phyloP scores from a whole-genome alignment of 2,113 vertebrate species.

The Smithornis capensis region DNA sequence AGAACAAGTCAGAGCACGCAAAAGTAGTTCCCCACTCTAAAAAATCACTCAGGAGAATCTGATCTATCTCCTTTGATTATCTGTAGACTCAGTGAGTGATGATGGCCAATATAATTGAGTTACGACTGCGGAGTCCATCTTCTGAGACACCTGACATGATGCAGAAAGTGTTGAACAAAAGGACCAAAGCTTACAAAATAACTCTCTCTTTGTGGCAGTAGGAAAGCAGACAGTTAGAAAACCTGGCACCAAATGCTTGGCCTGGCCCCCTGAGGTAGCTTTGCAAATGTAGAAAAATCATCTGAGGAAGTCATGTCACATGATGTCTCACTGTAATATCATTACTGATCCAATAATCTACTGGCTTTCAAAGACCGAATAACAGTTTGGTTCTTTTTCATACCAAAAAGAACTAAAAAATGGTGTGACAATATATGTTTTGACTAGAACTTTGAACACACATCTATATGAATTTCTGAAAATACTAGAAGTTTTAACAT shows the following conservation, averaged over 20 bases:
- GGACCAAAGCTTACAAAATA: neutral
- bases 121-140: accelerated
- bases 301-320: neutral
- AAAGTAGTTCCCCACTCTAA: neutral
- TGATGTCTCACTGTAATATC: neutral
- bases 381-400: neutral
- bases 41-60: neutral
- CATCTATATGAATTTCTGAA: neutral
- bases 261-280: neutral
- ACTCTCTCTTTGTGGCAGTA: neutral
- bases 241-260: neutral
- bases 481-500: neutral
- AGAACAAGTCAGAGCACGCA: neutral
- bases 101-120: neutral
- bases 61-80: neutral
- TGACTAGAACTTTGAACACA: neutral
- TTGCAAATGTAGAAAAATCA: neutral
- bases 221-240: neutral
- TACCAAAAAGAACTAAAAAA: neutral
- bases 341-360: neutral
- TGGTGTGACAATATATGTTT: neutral
- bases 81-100: neutral
- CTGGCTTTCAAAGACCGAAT: neutral
- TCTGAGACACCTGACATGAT: neutral
- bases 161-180: neutral